These are phyloP conservation scores for Pachycephus smyrnensis DNA, from an alignment of 2,888 invertebrate genomes.

Conservation along the genomic window DNA sequence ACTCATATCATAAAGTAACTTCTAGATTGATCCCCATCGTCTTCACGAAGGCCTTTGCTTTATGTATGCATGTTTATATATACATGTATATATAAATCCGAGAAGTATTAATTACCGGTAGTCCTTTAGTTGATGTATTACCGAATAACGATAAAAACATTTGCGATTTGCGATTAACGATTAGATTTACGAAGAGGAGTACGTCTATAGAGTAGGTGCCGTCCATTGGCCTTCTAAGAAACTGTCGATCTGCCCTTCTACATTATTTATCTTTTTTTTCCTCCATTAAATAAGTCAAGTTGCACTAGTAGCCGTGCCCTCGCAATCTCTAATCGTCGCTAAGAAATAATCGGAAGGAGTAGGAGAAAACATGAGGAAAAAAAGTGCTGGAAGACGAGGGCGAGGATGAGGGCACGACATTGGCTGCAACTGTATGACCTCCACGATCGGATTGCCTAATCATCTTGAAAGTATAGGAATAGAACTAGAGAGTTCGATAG, in stretches of 20 bases:
- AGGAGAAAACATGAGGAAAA: neutral
- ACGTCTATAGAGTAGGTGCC: slow-evolving; percentile 42
- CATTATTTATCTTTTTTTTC: neutral
- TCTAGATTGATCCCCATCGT: neutral
- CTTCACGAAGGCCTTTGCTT: neutral
- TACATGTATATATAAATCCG: too few relatives aligned
- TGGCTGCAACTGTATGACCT: slow-evolving; percentile 25
- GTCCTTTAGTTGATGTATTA: neutral
- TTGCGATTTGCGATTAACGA: neutral
- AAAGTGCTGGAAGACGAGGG: neutral
- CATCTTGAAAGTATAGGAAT: slow-evolving; percentile 42
- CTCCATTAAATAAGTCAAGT: neutral
- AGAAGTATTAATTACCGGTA: neutral
- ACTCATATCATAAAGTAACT: neutral
- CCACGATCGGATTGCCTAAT: slow-evolving; percentile 30
- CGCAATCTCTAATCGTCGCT: neutral
- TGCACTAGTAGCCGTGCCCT: neutral
- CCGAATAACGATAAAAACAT: neutral
- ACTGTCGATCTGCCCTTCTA: neutral
- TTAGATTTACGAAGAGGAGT: neutral
- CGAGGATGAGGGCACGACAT: neutral
- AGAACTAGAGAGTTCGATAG: slow-evolving; percentile 13
- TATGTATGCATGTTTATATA: neutral
- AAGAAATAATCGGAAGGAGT: neutral
- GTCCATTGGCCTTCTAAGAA: slow-evolving; percentile 49